Conservation (phyloP, 2,888 invertebrate genomes). For the Nomada ruficornis region DNA sequence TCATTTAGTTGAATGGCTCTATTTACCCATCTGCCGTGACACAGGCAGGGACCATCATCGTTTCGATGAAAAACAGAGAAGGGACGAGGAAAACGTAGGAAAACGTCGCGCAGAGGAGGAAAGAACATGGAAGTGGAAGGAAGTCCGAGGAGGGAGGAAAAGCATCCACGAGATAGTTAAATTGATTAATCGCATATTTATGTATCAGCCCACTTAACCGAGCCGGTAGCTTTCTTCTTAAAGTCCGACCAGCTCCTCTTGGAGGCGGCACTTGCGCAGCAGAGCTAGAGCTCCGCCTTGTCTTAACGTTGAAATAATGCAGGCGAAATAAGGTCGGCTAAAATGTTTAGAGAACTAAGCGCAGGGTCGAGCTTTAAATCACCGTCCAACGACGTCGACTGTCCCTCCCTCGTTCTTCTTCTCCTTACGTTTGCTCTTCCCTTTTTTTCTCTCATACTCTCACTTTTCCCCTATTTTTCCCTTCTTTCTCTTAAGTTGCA, state of each 20-base stretch:
- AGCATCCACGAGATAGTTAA: constrained; percentile 76
- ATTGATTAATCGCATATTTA: constrained; percentile 83
- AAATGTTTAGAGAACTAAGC: constrained; percentile 81
- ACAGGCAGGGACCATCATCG: constrained; percentile 45
- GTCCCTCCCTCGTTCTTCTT: constrained; percentile 58
- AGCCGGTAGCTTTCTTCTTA: constrained; percentile 74
- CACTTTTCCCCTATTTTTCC: constrained; percentile 26
- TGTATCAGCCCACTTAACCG: constrained; percentile 81
- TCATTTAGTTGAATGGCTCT: constrained; percentile 76
- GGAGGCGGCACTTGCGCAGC: constrained; percentile 59
- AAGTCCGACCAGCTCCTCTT: constrained; percentile 62
- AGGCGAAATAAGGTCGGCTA: constrained; percentile 80
- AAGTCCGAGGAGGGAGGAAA: constrained; percentile 40
- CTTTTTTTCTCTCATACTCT: constrained; percentile 18
- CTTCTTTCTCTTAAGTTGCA: constrained; percentile 4
- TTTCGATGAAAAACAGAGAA: constrained; percentile 39
- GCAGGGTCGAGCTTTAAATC: constrained; percentile 77
- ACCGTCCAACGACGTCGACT: constrained; percentile 70
- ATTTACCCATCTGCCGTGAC: constrained; percentile 68
- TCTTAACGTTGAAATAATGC: constrained; percentile 81
- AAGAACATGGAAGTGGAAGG: background rate
- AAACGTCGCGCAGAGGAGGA: constrained; percentile 15
- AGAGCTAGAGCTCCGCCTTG: constrained; percentile 63
- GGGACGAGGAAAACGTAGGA: constrained; percentile 38
- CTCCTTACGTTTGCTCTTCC: constrained; percentile 34